Evolutionary conservation across 2,888 invertebrate genomes (phyloP).

Genomic region (Vesta saturnalis): DNA sequence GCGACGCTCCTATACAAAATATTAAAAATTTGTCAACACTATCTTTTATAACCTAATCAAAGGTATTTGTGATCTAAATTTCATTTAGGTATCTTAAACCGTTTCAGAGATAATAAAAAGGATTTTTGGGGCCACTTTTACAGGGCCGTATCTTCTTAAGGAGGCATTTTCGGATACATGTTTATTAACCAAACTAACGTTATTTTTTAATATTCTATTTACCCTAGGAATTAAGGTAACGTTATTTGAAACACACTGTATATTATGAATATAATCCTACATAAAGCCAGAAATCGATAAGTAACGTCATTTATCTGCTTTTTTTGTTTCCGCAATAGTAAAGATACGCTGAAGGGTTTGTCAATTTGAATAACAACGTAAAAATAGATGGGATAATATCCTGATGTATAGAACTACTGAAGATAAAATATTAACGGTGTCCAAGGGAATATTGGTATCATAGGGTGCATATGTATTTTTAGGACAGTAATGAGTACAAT

Average conservation of each 20-base stretch:
- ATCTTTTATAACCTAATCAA: too few relatives aligned
- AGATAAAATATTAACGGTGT: conserved; percentile 60
- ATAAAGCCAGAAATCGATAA: conserved; percentile 23
- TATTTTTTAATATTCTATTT: too few relatives aligned
- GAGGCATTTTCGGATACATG: too few relatives aligned
- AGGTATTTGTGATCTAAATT: too few relatives aligned
- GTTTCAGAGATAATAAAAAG: too few relatives aligned
- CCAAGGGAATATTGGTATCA: conserved; percentile 59
- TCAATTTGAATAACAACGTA: conserved; percentile 38
- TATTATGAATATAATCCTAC: background rate
- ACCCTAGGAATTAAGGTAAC: too few relatives aligned
- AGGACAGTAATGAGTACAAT: conserved; percentile 58
- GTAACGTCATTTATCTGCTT: conserved; percentile 31
- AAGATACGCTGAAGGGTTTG: conserved; percentile 27
- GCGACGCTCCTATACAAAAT: too few relatives aligned
- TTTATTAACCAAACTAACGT: too few relatives aligned
- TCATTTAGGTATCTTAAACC: too few relatives aligned
- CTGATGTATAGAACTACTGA: conserved; percentile 54
- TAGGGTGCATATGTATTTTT: conserved; percentile 62
- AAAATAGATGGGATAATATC: conserved; percentile 58
- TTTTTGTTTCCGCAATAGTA: conserved; percentile 26
- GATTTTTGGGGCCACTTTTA: too few relatives aligned
- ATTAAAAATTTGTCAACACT: too few relatives aligned
- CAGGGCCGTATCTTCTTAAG: too few relatives aligned
- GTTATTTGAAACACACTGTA: background rate